Evolutionary conservation across 2,113 vertebrate species (phyloP).

Genomic region (Setophaga kirtlandii): DNA sequence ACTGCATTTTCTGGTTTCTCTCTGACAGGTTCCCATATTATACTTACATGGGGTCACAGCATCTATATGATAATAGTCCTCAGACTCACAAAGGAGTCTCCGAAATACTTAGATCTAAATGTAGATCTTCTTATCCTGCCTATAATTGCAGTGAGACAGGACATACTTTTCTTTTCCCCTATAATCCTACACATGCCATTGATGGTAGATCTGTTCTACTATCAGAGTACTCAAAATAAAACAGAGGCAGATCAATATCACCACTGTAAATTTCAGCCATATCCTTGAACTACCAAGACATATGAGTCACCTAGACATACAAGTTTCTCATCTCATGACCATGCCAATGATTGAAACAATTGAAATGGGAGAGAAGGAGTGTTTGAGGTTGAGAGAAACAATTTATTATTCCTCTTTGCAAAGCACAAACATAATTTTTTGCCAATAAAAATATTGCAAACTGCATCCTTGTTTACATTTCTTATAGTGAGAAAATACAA

Average conservation of each 20-base stretch:
- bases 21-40: background rate
- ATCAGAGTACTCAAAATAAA: background rate
- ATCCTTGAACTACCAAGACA: background rate
- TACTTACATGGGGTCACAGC: background rate
- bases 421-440: background rate
- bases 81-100: background rate
- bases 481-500: background rate
- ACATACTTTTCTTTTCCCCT: background rate
- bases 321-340: background rate
- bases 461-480: background rate
- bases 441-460: background rate
- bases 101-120: conserved; percentile 11
- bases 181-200: background rate
- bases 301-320: background rate
- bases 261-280: background rate
- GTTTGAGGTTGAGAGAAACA: background rate
- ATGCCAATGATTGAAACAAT: background rate
- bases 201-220: background rate
- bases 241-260: background rate
- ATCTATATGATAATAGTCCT: background rate
- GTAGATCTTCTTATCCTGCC: background rate
- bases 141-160: background rate
- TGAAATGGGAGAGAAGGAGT: background rate
- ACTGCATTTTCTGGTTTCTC: conserved; percentile 17
- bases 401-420: background rate